A percentile compares a stretch with the other conserved stretches of the same genome.
Conservation (phyloP, 2,113 vertebrate species). For the Tetrao urogallus region DNA sequence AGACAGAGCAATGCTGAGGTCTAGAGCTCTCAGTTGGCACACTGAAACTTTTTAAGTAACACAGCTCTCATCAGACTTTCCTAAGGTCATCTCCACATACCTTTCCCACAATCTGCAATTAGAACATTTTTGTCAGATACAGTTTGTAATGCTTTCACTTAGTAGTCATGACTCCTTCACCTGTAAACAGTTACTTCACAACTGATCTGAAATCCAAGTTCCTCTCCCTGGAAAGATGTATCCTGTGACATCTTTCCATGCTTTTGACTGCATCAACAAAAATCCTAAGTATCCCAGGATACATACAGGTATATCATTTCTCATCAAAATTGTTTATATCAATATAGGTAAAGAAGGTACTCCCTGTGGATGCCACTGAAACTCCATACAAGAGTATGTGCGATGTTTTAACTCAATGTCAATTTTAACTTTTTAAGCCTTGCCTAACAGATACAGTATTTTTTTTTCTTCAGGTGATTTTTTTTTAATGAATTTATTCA, state of each 20-base stretch:
- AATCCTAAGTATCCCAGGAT: background rate
- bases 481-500: background rate
- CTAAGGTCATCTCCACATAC: background rate
- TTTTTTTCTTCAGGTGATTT: background rate
- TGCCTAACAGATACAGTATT: background rate
- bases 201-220: background rate
- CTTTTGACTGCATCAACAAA: background rate
- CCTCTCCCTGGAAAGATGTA: background rate
- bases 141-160: background rate
- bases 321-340: background rate
- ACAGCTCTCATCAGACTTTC: background rate
- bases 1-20: background rate
- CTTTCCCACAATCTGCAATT: background rate
- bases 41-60: background rate
- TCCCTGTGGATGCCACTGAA: background rate
- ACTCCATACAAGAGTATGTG: background rate
- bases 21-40: background rate
- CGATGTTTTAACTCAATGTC: background rate
- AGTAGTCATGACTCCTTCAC: rapidly evolving
- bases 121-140: background rate
- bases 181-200: background rate
- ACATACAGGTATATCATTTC: background rate
- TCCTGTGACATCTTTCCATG: background rate
- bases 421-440: background rate
- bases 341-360: background rate